These are phyloP conservation scores for Todiramphus chloris DNA, from an alignment of 2,113 vertebrate species.

Conservation along the genomic window DNA sequence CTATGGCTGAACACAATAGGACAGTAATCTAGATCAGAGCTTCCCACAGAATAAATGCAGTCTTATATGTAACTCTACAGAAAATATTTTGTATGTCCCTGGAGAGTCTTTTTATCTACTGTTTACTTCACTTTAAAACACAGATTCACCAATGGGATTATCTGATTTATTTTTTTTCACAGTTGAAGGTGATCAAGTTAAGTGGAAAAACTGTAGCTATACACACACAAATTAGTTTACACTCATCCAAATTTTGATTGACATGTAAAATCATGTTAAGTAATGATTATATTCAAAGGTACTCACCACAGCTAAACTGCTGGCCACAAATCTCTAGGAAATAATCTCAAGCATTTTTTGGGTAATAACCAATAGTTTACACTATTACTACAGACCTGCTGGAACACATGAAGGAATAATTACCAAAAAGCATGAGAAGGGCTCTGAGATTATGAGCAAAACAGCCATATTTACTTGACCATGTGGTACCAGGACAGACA, in stretches of 20 bases:
- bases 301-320: background rate
- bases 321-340: background rate
- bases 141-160: background rate
- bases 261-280: background rate
- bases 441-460: background rate
- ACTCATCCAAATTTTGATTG: background rate
- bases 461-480: background rate
- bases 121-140: background rate
- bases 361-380: background rate
- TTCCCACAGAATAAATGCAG: background rate
- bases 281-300: background rate
- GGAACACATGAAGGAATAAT: background rate
- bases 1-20: background rate
- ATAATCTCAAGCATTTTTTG: background rate
- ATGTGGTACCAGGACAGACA: background rate
- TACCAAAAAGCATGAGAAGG: background rate
- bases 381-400: background rate
- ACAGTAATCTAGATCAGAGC: background rate
- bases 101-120: background rate
- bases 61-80: background rate
- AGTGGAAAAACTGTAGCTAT: background rate
- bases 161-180: background rate
- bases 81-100: background rate
- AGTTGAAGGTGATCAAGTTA: background rate
- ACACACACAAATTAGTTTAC: background rate